Evolutionary conservation across 2,888 invertebrate genomes (phyloP), one percentile per base, ranked within the genome.

Genomic region (Drosophila siamana): DNA sequence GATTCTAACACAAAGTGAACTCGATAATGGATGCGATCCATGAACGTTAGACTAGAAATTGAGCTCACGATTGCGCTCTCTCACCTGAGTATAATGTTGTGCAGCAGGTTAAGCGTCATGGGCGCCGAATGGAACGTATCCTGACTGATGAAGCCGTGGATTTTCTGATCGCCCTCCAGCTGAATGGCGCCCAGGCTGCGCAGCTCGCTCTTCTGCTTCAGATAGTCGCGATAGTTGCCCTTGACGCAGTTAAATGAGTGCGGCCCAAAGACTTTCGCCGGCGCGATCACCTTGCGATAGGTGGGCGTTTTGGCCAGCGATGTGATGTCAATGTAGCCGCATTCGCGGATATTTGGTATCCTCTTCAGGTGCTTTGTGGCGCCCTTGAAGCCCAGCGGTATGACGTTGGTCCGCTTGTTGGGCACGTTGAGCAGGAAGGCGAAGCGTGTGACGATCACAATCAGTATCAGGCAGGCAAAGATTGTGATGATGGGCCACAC

Each of bases 41-140:
- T n/a, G n/a, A n/a, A n/a, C n/a, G n/a, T n/a, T n/a, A n/a, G n/a
- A n/a, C n/a, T n/a, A n/a, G n/a, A n/a, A n/a, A n/a, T n/a, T n/a
- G n/a, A n/a, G n/a, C n/a, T n/a, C n/a, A n/a, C n/a, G n/a, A n/a
- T n/a, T n/a, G n/a, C n/a, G n/a, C n/a, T n/a, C n/a, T n/a, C n/a
- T n/a, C n/a, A 90, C 91, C 71, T 76, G 0, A 84, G 43, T 16
- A 91, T 96, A 95, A 85, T 44, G 36, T 89, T 89, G 40, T 89
- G 90, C 24, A 85, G 26, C 40, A 90, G 57, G 69, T 90, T 89
- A 2, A 90, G 61, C 11, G 80, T 67, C 60, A 90, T 63, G 1
- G 90, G 80, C 0, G 90, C 87, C 8, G 89, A 69, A 69, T 90
- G 91, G 85, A 94, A 95, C 0, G 96, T 95, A 83, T 96, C 95